phyloP scores from a whole-genome alignment of 2,888 invertebrate genomes.

The Hipparchia sbordonii region DNA sequence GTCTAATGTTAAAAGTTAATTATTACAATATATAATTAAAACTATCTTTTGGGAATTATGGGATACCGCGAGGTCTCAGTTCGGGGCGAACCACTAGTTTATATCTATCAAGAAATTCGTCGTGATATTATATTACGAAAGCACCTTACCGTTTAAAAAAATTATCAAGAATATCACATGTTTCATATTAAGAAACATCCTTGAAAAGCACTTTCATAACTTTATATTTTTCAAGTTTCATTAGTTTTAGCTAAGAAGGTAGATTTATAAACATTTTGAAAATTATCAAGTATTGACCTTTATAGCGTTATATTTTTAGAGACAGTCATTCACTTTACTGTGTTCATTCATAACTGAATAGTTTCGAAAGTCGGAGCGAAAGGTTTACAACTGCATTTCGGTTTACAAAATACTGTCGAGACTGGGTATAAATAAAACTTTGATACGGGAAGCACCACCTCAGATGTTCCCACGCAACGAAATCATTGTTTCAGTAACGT shows the following conservation, averaged over 20 bases:
- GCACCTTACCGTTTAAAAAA: background rate
- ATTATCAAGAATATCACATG: background rate
- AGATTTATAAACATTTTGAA: background rate
- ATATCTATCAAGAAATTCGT: no score
- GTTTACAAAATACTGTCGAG: constrained; percentile 18
- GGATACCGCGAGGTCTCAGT: no score
- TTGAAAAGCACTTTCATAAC: background rate
- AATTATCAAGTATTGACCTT: background rate
- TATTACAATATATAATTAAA: no score
- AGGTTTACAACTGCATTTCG: background rate
- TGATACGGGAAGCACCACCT: background rate
- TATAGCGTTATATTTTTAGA: background rate
- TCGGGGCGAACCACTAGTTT: no score
- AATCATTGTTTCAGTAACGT: constrained; percentile 5
- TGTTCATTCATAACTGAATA: background rate
- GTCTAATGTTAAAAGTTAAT: no score
- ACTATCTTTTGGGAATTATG: no score
- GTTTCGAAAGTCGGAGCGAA: background rate
- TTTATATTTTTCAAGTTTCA: no score
- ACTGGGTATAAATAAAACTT: background rate
- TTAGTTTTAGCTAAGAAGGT: no score
- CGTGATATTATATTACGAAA: background rate
- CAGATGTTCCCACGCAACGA: constrained; percentile 20
- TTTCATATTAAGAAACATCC: background rate
- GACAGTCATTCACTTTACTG: background rate